Evolutionary conservation across 1,140 invertebrate genomes (phyloP).

Genomic region (Phocides pigmalion): DNA sequence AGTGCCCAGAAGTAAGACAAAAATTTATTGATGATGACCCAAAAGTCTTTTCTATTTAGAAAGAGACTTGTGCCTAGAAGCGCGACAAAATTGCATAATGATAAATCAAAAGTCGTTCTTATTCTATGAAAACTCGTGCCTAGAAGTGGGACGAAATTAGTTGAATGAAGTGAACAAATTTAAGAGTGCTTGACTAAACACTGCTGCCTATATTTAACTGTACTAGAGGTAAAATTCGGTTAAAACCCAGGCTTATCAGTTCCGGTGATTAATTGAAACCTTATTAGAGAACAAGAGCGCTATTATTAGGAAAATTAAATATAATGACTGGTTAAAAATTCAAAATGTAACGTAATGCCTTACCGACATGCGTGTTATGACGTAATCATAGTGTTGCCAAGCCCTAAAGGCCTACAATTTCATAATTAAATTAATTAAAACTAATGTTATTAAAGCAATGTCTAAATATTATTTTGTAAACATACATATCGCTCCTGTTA

Average conservation of each 20-base stretch:
- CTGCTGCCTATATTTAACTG: too few relatives aligned
- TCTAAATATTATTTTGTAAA: neutral
- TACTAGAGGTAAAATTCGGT: slow-evolving; percentile 12
- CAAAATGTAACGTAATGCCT: neutral
- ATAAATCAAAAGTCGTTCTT: too few relatives aligned
- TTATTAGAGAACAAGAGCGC: slow-evolving; percentile 16
- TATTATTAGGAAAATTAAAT: slow-evolving; percentile 28
- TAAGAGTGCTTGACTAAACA: too few relatives aligned
- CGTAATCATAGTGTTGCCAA: slow-evolving; percentile 20
- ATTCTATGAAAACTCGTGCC: too few relatives aligned
- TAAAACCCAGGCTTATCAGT: slow-evolving; percentile 23
- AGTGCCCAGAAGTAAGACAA: too few relatives aligned
- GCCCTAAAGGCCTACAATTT: slow-evolving; percentile 16
- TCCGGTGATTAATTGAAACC: slow-evolving; percentile 18
- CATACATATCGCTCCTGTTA: too few relatives aligned
- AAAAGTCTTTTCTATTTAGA: too few relatives aligned
- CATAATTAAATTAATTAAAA: slow-evolving; percentile 13
- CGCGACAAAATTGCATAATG: too few relatives aligned
- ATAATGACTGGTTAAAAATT: slow-evolving; percentile 25
- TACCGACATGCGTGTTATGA: slow-evolving; percentile 18
- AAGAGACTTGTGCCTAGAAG: too few relatives aligned
- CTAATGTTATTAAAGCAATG: neutral
- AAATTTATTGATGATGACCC: too few relatives aligned
- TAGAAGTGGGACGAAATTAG: too few relatives aligned
- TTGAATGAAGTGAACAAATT: too few relatives aligned